phyloP scores from a whole-genome alignment of 1,140 invertebrate genomes.

The Macrobrachium nipponense region DNA sequence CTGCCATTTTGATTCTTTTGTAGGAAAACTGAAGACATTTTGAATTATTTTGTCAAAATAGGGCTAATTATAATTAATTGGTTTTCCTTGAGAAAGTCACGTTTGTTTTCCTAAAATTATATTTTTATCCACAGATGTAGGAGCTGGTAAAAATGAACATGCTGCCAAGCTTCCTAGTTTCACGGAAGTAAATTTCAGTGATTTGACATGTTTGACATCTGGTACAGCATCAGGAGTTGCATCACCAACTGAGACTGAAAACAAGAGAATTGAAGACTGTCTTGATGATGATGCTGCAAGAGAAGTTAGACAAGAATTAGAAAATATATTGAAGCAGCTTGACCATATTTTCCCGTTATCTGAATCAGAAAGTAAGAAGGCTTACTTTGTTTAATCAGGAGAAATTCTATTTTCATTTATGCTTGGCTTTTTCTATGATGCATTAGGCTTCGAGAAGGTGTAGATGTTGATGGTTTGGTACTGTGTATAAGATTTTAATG shows the following conservation, averaged over 20 bases:
- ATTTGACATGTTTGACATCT: slow-evolving; percentile 47
- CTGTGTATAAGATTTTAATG: no score
- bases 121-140: neutral
- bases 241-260: neutral
- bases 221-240: slow-evolving; percentile 22
- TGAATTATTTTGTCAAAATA: no score
- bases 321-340: slow-evolving; percentile 54
- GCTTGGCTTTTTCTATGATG: no score
- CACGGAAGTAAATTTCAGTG: slow-evolving; percentile 60
- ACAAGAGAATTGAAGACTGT: neutral
- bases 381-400: neutral
- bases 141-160: neutral
- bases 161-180: slow-evolving; percentile 54
- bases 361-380: slow-evolving; percentile 35
- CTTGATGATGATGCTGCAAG: slow-evolving; percentile 7
- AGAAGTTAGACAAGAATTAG: slow-evolving; percentile 54
- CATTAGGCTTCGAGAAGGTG: no score
- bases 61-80: no score
- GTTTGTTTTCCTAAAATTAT: neutral
- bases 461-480: no score
- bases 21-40: no score
- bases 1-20: no score
- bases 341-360: slow-evolving; percentile 48
- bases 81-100: no score
- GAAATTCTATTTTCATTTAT: no score